Base-by-base conservation (phyloP, 2,797 vertebrate genomes). In the Malacoctenus gilli region DNA sequence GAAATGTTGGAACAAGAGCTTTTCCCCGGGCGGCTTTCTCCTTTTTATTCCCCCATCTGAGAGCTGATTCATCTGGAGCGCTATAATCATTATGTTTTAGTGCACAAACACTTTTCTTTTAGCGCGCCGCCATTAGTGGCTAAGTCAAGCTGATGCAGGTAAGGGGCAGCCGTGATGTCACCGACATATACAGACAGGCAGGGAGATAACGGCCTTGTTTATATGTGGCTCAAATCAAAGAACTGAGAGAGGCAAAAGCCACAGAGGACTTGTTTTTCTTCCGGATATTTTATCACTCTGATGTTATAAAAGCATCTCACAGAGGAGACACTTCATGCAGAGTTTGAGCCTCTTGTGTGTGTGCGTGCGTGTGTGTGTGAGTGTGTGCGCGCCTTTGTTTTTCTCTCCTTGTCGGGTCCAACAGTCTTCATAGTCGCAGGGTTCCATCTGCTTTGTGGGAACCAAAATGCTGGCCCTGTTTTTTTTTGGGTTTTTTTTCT, bases 121-220 rank as follows among this genome's bases (percentile, higher is more conserved):
- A 46, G 32, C 7, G 28, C 60, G 60, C 40, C 75, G 76, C 77
- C 40, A 86, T 85, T 83, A 73, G 39, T 2, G 39, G 56, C 56
- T 82, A 78, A 65, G 47, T 82, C 73, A 75, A 68, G 88, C 82
- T 25, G 25, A 71, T 52, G 68, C 86, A 87, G 64, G 87, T 59
- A 57, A 22, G 41, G 14, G 43, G 42, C 35, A 9, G 42, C 18
- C 3, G 1, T 82, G 62, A 72, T 54, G 75, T 72, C 60, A 63
- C 54, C 63, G 72, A 80, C 72, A 0, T 39, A 75, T 76, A 68
- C 67, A 65, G 59, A 54, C 77, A 76, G 54, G 69, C 52, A 59
- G 25, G 5, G 3, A 34, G 58, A 69, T 70, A 61, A 58, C 12
- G n/a, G 6, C 15, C 9, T 4, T 55, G 59, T 73, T 79, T 75